Evolutionary conservation across 2,797 vertebrate genomes (phyloP), one percentile per base, ranked within the genome.

Genomic region (Pangasius djambal): DNA sequence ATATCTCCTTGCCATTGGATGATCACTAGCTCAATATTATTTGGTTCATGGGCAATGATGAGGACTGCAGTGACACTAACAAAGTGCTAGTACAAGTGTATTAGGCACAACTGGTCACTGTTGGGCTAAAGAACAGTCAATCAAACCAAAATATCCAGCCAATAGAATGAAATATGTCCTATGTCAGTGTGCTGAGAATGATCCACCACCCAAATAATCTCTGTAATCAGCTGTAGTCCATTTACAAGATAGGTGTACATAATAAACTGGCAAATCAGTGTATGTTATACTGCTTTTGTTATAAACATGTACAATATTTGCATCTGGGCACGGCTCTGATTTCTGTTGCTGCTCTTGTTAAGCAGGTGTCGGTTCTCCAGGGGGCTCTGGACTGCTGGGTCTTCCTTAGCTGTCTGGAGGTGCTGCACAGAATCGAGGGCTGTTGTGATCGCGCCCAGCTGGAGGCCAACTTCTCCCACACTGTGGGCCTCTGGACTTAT

Each of bases 371-470:
- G 0, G 97, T 99, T 52, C 95, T 97, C 15, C 97, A 97, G 0
- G 98, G 98, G 9, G 98, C 99, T 1, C 95, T 99, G 92, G 98
- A 99, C 94, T 99, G 98, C 92, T 99, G 99, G 98, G 98, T 99
- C 82, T 99, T 99, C 89, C 96, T 99, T 93, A 99, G 98, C 93
- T 99, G 99, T 89, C 92, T 99, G 95, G 98, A 99, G 95, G 98
- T 99, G 92, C 94, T 99, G 89, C 99, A 99, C 94, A 96, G 98
- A 92, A 99, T 99, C 72, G 99, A 99, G 93, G 97, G 98, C 87
- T 99, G 98, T 91, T 99, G 98, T 77, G 99, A 99, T 84, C 96
- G 95, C 74, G 95, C 95, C 5, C 97, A 99, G 90, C 94, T 99
- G 40, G 98, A 98, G n/a, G 97, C 97, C 6, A 99, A 99, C 93